phyloP scores from a whole-genome alignment of 2,113 vertebrate species.

The Polypterus bichir region DNA sequence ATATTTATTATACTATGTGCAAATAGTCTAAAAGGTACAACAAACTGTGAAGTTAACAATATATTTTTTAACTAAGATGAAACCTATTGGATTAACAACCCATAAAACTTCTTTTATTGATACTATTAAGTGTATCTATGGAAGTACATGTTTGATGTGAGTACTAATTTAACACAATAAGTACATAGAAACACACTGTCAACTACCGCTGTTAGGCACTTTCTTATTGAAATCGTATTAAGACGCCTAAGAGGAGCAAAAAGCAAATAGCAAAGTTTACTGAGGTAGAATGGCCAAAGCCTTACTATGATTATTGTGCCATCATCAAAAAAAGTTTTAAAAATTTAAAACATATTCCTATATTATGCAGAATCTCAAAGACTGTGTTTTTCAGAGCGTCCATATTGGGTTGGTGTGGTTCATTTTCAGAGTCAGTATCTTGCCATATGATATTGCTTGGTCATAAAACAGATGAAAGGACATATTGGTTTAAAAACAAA shows the following conservation, averaged over 20 bases:
- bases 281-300: too few species aligned
- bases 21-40: not conserved
- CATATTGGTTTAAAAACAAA: too few species aligned
- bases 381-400: too few species aligned
- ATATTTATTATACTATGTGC: not conserved
- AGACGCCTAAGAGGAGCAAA: not conserved
- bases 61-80: not conserved
- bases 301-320: too few species aligned
- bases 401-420: too few species aligned
- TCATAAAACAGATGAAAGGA: too few species aligned
- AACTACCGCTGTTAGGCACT: constrained; percentile 1
- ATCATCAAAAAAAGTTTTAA: too few species aligned
- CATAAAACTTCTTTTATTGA: constrained; percentile 3
- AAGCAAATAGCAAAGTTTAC: too few species aligned
- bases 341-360: too few species aligned
- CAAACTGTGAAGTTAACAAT: not conserved
- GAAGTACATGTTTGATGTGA: not conserved
- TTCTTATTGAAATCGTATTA: not conserved
- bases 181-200: constrained; percentile 1
- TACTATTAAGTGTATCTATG: not conserved
- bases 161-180: not conserved
- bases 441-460: too few species aligned
- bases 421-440: too few species aligned
- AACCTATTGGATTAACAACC: not conserved
- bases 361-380: too few species aligned